These are phyloP conservation scores for Ectemnius continuus DNA, from an alignment of 2,888 invertebrate species.

Conservation along the genomic window DNA sequence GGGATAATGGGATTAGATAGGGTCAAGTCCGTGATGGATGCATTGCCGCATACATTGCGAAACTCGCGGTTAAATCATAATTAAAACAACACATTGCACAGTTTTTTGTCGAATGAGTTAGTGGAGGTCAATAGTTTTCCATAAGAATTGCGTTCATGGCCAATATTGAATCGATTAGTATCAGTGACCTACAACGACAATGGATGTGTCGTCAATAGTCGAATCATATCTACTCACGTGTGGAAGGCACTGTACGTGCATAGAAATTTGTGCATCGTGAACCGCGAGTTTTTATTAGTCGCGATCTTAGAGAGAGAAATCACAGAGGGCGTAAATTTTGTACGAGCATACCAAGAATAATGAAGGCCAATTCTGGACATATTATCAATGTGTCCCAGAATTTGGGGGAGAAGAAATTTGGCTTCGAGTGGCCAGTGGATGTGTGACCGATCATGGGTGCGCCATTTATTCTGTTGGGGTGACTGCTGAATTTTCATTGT, in stretches of 20 bases:
- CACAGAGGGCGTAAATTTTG: constrained; percentile 45
- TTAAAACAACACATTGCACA: constrained; percentile 29
- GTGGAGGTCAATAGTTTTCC: constrained; percentile 28
- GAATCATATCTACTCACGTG: constrained; percentile 29
- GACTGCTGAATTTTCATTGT: constrained; percentile 75
- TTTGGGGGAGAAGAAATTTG: constrained; percentile 65
- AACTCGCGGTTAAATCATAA: constrained; percentile 34
- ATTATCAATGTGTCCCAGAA: constrained; percentile 54
- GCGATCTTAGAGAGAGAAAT: constrained; percentile 55
- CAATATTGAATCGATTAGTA: constrained; percentile 32
- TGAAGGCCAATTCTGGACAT: constrained; percentile 52
- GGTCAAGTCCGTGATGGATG: constrained; percentile 15
- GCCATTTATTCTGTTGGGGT: constrained; percentile 74
- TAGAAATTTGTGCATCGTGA: constrained; percentile 42
- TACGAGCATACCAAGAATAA: constrained; percentile 45
- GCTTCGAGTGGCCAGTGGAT: constrained; percentile 71
- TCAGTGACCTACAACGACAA: constrained; percentile 43
- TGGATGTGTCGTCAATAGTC: constrained; percentile 48
- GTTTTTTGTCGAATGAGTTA: constrained; percentile 25
- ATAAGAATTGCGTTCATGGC: constrained; percentile 13
- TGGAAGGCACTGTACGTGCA: constrained; percentile 27
- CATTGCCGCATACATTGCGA: constrained; percentile 29
- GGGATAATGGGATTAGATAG: constrained; percentile 51
- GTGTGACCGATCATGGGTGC: constrained; percentile 74
- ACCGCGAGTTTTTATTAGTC: constrained; percentile 45